Conservation (phyloP, 2,888 invertebrate species). For the Lobophora halterata region DNA sequence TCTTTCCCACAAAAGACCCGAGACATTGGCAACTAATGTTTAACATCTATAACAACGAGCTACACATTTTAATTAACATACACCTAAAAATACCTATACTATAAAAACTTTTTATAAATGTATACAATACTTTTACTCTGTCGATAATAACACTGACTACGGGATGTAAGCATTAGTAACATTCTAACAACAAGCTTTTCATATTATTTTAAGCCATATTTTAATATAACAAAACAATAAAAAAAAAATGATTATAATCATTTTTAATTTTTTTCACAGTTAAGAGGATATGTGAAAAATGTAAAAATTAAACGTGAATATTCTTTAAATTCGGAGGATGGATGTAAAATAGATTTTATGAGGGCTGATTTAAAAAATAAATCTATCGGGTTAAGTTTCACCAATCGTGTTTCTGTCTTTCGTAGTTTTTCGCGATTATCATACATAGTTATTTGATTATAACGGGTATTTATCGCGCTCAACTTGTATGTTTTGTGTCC, state of each 20-base stretch:
- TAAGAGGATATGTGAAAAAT: too few species aligned
- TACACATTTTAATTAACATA: conserved; percentile 45
- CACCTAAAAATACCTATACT: conserved; percentile 40
- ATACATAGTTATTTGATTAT: too few species aligned
- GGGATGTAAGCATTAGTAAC: conserved; percentile 58
- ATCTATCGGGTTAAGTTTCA: too few species aligned
- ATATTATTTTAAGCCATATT: conserved; percentile 28
- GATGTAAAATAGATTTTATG: too few species aligned
- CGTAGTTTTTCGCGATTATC: too few species aligned
- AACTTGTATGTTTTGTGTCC: too few species aligned
- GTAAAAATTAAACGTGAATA: too few species aligned
- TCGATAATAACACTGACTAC: conserved; percentile 58
- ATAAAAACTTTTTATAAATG: conserved; percentile 73
- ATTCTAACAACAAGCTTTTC: conserved; percentile 62
- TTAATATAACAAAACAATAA: conserved; percentile 20
- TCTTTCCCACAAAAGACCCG: conserved; percentile 18
- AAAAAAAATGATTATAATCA: background rate
- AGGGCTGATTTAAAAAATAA: too few species aligned
- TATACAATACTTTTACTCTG: conserved; percentile 59
- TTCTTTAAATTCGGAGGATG: too few species aligned
- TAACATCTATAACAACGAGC: conserved; percentile 65
- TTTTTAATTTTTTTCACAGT: too few species aligned
- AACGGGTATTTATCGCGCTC: too few species aligned
- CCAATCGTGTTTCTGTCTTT: too few species aligned
- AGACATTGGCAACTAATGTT: conserved; percentile 49